Conservation (phyloP, 2,113 vertebrate genomes). For the Platysteira castanea region DNA sequence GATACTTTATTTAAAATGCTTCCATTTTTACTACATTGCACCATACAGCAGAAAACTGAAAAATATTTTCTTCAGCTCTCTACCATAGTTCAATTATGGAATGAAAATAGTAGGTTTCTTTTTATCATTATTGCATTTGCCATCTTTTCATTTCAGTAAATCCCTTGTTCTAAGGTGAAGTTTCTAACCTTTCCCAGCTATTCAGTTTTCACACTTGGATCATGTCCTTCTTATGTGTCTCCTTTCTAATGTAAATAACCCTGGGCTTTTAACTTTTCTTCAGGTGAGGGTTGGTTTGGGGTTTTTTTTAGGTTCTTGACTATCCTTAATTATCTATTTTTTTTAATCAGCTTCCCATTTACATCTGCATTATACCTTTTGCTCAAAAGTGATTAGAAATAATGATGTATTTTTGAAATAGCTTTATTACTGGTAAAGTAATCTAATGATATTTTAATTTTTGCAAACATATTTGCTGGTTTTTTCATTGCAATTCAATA, state of each 20-base stretch:
- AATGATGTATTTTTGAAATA: background rate
- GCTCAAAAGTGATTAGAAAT: background rate
- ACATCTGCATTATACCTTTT: background rate
- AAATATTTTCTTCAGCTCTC: background rate
- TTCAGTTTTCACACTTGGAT: background rate
- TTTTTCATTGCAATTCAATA: background rate
- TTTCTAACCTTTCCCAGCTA: background rate
- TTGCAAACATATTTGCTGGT: background rate
- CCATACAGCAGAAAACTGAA: background rate
- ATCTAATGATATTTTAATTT: background rate
- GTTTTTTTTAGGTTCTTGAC: background rate
- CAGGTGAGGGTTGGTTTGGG: background rate
- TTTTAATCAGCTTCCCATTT: background rate
- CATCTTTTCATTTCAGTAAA: background rate
- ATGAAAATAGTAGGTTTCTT: background rate
- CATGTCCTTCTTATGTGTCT: background rate
- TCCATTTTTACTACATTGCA: background rate
- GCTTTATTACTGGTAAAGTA: background rate
- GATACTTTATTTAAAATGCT: background rate
- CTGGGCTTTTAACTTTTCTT: background rate
- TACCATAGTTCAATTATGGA: background rate
- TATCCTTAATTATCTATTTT: background rate
- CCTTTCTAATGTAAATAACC: constrained; percentile 26
- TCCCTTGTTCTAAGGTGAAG: background rate
- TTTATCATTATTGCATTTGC: background rate